Percentiles rank a stretch among this genome's conserved stretches.
phyloP scores from a whole-genome alignment of 1,140 invertebrate genomes.

The Antheraea pernyi region DNA sequence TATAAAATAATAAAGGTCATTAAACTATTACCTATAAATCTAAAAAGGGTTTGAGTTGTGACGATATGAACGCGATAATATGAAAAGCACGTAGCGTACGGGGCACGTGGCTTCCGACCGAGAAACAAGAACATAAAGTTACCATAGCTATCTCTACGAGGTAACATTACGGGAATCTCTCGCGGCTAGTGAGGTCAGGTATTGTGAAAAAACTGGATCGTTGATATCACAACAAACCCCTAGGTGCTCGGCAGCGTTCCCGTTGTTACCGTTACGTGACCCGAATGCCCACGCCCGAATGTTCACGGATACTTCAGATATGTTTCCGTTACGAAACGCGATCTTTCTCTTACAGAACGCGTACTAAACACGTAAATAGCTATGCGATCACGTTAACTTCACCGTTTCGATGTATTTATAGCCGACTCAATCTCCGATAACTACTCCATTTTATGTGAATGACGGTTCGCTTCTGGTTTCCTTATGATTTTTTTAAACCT shows the following conservation, averaged over 20 bases:
- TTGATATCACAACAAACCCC: conserved; percentile 71
- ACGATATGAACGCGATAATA: conserved; percentile 7
- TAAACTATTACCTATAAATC: not conserved
- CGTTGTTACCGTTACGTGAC: conserved; percentile 66
- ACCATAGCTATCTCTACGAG: conserved; percentile 38
- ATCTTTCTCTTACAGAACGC: conserved; percentile 63
- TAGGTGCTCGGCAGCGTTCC: conserved; percentile 55
- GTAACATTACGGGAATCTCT: conserved; percentile 54
- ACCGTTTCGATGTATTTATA: conserved; percentile 48
- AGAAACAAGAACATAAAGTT: conserved; percentile 51
- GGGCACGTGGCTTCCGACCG: conserved; percentile 30
- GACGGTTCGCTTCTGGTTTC: conserved; percentile 9
- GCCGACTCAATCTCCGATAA: conserved; percentile 26
- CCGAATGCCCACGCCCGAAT: conserved; percentile 54
- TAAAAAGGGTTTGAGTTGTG: conserved; percentile 1
- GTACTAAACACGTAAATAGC: conserved; percentile 65
- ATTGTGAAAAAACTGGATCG: conserved; percentile 57
- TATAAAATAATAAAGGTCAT: not conserved
- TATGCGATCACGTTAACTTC: conserved; percentile 61
- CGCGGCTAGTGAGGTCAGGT: conserved; percentile 54
- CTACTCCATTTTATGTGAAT: conserved; percentile 25
- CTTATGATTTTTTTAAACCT: conserved; percentile 11
- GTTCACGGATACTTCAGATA: conserved; percentile 68
- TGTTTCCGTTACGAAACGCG: conserved; percentile 66
- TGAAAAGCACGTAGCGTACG: conserved; percentile 28